A percentile compares a stretch with the other conserved stretches of the same genome.
Conservation (phyloP, 1,140 invertebrate species). For the Chrysoperla carnea region DNA sequence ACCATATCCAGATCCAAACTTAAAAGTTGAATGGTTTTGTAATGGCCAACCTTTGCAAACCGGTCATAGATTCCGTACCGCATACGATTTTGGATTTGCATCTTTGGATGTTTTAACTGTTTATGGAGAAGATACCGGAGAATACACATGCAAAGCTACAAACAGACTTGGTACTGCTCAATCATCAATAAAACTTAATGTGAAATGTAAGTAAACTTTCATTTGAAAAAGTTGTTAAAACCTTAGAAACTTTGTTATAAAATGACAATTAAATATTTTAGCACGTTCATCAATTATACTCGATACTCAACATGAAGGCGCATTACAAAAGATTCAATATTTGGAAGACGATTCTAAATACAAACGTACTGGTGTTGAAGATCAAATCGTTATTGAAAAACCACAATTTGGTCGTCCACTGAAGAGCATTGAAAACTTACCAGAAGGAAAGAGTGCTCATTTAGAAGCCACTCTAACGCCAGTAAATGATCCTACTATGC, state of each 20-base stretch:
- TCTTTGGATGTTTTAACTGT: constrained; percentile 83
- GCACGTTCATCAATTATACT: constrained; percentile 73
- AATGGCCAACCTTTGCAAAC: constrained; percentile 83
- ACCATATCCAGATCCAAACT: constrained; percentile 83
- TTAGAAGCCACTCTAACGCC: constrained; percentile 89
- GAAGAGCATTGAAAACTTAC: constrained; percentile 62
- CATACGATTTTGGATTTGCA: constrained; percentile 90
- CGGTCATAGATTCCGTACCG: constrained; percentile 79
- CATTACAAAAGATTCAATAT: constrained; percentile 78
- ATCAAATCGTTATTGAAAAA: constrained; percentile 58
- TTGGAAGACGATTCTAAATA: constrained; percentile 74
- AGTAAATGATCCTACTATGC: constrained; percentile 88
- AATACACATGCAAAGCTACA: constrained; percentile 77
- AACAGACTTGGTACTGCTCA: constrained; percentile 70
- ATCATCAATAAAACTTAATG: constrained; percentile 62
- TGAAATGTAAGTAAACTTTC: constrained; percentile 49
- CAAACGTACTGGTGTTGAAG: constrained; percentile 49
- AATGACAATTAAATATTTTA: constrained; percentile 20
- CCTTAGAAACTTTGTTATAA: neutral
- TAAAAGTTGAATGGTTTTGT: constrained; percentile 88
- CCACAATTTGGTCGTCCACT: constrained; percentile 78
- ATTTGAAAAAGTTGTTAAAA: neutral
- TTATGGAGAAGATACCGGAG: constrained; percentile 85
- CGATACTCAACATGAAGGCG: constrained; percentile 90
- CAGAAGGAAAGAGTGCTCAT: constrained; percentile 81